Evolutionary conservation across 2,797 vertebrate genomes (phyloP).

Genomic region (Parambassis ranga): DNA sequence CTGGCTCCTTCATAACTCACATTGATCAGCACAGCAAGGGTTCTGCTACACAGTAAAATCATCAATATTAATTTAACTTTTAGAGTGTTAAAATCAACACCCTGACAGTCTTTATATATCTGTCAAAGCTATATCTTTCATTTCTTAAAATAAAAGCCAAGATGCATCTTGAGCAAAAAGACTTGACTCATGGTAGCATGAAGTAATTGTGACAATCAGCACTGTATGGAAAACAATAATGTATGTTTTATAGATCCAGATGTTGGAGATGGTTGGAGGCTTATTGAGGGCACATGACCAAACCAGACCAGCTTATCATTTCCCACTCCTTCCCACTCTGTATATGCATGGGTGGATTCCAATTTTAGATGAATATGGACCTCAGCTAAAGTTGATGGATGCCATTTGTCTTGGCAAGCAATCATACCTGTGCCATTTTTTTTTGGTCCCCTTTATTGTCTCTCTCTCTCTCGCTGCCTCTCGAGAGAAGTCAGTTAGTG

Average conservation of each 20-base stretch:
- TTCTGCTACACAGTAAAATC: slow-evolving; percentile 3
- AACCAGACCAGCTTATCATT: slow-evolving; percentile 13
- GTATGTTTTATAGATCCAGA: background rate
- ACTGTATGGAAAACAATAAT: background rate
- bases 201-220: background rate
- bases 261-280: background rate
- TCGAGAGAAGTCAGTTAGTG: slow-evolving; percentile 60
- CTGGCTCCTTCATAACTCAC: slow-evolving; percentile 12
- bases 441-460: slow-evolving; percentile 28
- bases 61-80: slow-evolving; percentile 48
- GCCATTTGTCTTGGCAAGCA: slow-evolving; percentile 73
- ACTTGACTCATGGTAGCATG: background rate
- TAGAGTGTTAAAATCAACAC: slow-evolving; percentile 25
- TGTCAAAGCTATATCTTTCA: background rate
- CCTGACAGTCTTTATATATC: slow-evolving; percentile 9
- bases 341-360: slow-evolving; percentile 52
- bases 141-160: too few species aligned
- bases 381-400: slow-evolving; percentile 66
- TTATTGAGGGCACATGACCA: slow-evolving; percentile 12
- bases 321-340: background rate
- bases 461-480: slow-evolving; percentile 32
- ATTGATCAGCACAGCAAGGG: slow-evolving; percentile 46
- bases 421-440: slow-evolving; percentile 59
- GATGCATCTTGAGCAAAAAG: background rate
- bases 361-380: slow-evolving; percentile 57